Conservation (phyloP, 2,888 invertebrate species). For the Calliopum simillimum region DNA sequence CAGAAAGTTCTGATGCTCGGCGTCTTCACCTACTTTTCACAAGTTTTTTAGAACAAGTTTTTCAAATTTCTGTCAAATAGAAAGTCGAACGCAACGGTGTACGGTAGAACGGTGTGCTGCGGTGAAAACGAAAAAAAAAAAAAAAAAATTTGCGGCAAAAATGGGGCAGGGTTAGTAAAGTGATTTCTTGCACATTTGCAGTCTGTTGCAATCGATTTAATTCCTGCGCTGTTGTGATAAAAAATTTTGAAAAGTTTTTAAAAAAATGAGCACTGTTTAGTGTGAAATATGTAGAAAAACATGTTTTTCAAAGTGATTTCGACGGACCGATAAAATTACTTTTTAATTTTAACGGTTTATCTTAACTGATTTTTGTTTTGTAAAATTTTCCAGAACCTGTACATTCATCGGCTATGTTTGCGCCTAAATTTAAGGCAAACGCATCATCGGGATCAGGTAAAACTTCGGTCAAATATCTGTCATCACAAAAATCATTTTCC, state of each 20-base stretch:
- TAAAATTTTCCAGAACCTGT: slow-evolving; percentile 70
- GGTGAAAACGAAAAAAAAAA: slow-evolving; percentile 9
- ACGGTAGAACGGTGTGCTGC: slow-evolving; percentile 38
- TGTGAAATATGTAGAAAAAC: no score
- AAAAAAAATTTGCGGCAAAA: slow-evolving; percentile 44
- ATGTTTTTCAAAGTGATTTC: no score
- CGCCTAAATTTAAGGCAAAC: slow-evolving; percentile 86
- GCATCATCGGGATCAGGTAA: slow-evolving; percentile 70
- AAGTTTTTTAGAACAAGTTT: slow-evolving; percentile 41
- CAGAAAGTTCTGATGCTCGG: neutral
- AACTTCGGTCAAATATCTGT: slow-evolving; percentile 27
- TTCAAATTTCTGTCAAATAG: slow-evolving; percentile 51
- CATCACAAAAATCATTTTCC: slow-evolving; percentile 30
- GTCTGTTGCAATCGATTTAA: no score
- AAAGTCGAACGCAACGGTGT: slow-evolving; percentile 61
- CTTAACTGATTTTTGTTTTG: slow-evolving; percentile 9
- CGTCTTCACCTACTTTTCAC: slow-evolving; percentile 24
- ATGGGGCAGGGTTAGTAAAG: slow-evolving; percentile 68
- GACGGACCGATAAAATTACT: no score
- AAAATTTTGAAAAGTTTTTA: neutral
- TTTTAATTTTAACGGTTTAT: neutral
- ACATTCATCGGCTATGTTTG: slow-evolving; percentile 74
- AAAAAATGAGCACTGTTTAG: slow-evolving; percentile 10
- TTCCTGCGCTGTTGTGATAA: no score
- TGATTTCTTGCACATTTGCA: no score